A percentile compares a stretch with the other conserved stretches of the same genome.
Evolutionary conservation across 2,888 invertebrate species (phyloP).

Genomic region (Cactoblastis cactorum): DNA sequence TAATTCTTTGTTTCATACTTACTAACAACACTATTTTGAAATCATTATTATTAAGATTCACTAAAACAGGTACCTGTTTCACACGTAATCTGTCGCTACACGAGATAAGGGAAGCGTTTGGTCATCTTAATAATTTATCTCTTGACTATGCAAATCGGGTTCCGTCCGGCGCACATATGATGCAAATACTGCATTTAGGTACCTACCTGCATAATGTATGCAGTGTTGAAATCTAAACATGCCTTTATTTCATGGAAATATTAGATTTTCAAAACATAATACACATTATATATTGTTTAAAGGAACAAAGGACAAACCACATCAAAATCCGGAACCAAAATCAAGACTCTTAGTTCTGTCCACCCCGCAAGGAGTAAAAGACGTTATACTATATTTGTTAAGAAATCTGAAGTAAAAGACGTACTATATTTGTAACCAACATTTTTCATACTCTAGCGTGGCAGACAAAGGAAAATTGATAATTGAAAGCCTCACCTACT

Average conservation of each 20-base stretch:
- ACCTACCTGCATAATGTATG: conserved; percentile 5
- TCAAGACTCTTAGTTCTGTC: no score
- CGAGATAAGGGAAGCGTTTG: conserved; percentile 45
- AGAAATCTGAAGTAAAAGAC: no score
- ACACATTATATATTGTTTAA: no score
- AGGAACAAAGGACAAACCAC: no score
- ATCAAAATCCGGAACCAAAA: no score
- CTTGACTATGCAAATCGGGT: conserved; percentile 51
- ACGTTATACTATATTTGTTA: no score
- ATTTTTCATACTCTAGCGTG: neutral
- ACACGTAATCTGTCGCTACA: conserved; percentile 52
- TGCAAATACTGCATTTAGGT: conserved; percentile 13
- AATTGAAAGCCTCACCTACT: neutral
- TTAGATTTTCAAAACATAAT: no score
- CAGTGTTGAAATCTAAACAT: neutral
- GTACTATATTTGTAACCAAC: neutral
- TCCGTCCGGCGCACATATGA: conserved; percentile 36
- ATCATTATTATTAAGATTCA: neutral
- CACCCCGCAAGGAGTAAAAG: no score
- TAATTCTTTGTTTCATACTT: no score
- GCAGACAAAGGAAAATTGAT: neutral
- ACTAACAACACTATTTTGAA: no score
- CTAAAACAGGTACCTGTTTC: conserved; percentile 26
- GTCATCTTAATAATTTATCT: conserved; percentile 53
- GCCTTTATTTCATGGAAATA: neutral